phyloP scores from a whole-genome alignment of 2,797 vertebrate genomes.

The Diplodus sargus region DNA sequence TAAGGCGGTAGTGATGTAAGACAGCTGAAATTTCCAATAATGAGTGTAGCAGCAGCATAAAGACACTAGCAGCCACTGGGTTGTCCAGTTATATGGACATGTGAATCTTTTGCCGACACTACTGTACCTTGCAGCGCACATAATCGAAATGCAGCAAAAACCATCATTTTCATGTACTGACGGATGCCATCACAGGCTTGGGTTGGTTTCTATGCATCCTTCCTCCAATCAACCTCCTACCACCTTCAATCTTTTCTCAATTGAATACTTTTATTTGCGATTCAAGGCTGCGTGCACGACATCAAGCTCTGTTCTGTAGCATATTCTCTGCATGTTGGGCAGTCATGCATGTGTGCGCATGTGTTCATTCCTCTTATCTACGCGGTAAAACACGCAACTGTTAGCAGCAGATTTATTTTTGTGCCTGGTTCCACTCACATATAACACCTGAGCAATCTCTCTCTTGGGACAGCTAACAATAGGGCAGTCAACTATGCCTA shows the following conservation, averaged over 20 bases:
- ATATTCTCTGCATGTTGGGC: neutral
- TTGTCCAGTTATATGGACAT: conserved; percentile 18
- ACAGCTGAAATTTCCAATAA: conserved; percentile 23
- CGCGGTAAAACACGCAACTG: neutral
- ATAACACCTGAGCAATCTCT: conserved; percentile 14
- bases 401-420: conserved; percentile 26
- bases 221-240: neutral
- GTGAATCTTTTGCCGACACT: conserved; percentile 1
- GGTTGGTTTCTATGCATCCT: neutral
- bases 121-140: neutral
- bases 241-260: neutral
- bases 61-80: neutral
- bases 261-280: neutral
- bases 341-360: neutral
- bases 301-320: neutral
- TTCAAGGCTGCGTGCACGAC: neutral
- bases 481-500: conserved; percentile 40
- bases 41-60: conserved; percentile 28
- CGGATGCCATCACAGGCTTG: neutral
- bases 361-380: conserved; percentile 17
- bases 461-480: conserved; percentile 53
- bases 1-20: conserved; percentile 13
- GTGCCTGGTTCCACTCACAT: conserved; percentile 5
- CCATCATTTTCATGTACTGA: neutral
- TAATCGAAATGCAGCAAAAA: neutral